Evolutionary conservation across 2,888 invertebrate genomes (phyloP), one percentile per base, ranked within the genome.

Genomic region (Orchestes rusci): DNA sequence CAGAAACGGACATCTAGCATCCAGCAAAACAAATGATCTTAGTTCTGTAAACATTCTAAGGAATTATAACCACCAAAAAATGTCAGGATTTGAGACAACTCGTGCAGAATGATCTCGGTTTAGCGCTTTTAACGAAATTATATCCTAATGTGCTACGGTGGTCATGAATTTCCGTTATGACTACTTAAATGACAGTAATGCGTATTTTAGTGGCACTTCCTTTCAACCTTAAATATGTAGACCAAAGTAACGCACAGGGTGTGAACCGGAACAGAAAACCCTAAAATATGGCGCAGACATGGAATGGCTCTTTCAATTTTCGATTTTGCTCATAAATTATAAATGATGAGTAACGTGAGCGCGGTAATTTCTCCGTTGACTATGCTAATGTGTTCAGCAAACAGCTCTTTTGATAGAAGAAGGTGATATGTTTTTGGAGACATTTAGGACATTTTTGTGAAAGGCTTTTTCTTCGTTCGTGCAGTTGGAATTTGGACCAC

Each of bases 161-260:
- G 50, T 32, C 40, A 45, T 50, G 45, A 50, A 50, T 50, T 50
- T 43, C 32, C 10, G 50, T 50, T 50, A 50, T 46, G 50, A 45
- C 46, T 50, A 46, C 50, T 50, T 50, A 50, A 50, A 50, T 45
- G 43, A 28, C 36, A 31, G 32, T 50, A 43, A 45, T 39, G 39
- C 19, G 36, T 30, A 28, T 50, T 50, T 50, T 50, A 50, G 43
- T 50, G 43, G 36, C 45, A 40, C 45, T 45, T 50, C 50, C 50
- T 50, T 50, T 50, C 37, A 50, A 39, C 50, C 38, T 50, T 45
- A 45, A 45, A 50, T 45, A 49, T 50, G 45, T 41, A 44, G 44
- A 36, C 44, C 28, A 13, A 4, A 41, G 32, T 47, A 43, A 47
- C 39, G 43, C 43, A 47, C 39, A 43, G 47, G 47, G 47, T 47